Evolutionary conservation across 2,113 vertebrate genomes (phyloP).

Genomic region (Hippocampus zosterae): DNA sequence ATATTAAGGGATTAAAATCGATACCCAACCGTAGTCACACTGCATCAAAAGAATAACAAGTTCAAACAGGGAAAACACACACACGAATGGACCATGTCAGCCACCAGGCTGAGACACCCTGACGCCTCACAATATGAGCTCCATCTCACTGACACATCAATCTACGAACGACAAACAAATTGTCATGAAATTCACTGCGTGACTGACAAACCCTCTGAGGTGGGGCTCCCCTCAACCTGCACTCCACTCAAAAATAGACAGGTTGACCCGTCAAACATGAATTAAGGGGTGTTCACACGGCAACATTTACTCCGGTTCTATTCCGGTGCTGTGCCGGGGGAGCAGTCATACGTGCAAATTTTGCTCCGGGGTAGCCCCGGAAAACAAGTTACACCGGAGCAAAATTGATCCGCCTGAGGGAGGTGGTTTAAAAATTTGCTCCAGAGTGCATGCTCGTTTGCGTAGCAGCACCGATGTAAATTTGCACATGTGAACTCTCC

Average conservation of each 20-base stretch:
- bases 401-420: no score
- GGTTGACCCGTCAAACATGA: slow-evolving; percentile 9
- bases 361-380: no score
- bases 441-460: no score
- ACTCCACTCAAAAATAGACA: slow-evolving; percentile 17
- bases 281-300: neutral
- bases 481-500: no score
- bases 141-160: slow-evolving; percentile 61
- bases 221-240: slow-evolving; percentile 29
- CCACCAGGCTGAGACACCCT: slow-evolving; percentile 28
- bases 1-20: no score
- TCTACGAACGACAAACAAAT: slow-evolving; percentile 51
- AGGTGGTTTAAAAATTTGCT: no score
- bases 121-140: slow-evolving; percentile 45
- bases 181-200: slow-evolving; percentile 40
- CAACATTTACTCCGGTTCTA: no score
- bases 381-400: no score
- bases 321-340: no score
- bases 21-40: slow-evolving; percentile 32
- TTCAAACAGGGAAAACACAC: no score
- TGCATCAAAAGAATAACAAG: slow-evolving; percentile 52
- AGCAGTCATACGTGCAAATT: no score
- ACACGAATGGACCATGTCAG: slow-evolving; percentile 26
- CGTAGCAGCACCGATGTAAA: no score
- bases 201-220: slow-evolving; percentile 26